A percentile compares a stretch with the other conserved stretches of the same genome.
Evolutionary conservation across 2,113 vertebrate genomes (phyloP).

Genomic region (Strix uralensis): DNA sequence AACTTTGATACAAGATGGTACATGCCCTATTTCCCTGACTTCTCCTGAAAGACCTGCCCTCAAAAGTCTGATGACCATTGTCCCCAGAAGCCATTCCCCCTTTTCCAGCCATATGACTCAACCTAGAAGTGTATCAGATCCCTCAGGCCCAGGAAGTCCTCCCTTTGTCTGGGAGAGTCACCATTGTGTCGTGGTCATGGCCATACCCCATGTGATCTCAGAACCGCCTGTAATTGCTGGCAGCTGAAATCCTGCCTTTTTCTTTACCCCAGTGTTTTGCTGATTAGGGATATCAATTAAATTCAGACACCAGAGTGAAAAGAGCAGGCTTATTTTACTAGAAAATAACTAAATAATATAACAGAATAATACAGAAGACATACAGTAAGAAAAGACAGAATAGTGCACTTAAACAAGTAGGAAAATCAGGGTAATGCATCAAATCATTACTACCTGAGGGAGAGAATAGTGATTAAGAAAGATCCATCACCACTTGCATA

Average conservation of each 20-base stretch:
- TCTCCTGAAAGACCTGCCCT: not conserved
- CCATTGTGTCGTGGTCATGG: not conserved
- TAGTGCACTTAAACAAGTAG: no score
- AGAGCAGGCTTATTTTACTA: no score
- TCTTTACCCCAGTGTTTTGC: not conserved
- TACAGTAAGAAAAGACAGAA: no score
- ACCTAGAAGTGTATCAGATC: not conserved
- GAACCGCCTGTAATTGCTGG: not conserved
- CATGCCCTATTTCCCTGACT: rapidly evolving
- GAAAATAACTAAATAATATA: no score
- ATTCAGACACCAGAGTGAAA: no score
- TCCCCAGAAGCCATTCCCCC: not conserved
- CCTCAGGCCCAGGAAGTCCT: not conserved
- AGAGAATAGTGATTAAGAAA: no score
- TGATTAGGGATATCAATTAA: no score
- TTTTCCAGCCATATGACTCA: not conserved
- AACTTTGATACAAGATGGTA: not conserved
- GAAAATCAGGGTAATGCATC: no score
- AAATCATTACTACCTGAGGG: no score
- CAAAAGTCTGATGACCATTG: not conserved
- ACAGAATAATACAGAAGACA: no score
- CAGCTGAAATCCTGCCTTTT: not conserved
- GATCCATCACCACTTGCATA: no score
- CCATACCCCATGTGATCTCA: not conserved
- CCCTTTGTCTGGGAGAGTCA: not conserved